Conservation (phyloP, 2,888 invertebrate species). For the Xestia rhomboidea region DNA sequence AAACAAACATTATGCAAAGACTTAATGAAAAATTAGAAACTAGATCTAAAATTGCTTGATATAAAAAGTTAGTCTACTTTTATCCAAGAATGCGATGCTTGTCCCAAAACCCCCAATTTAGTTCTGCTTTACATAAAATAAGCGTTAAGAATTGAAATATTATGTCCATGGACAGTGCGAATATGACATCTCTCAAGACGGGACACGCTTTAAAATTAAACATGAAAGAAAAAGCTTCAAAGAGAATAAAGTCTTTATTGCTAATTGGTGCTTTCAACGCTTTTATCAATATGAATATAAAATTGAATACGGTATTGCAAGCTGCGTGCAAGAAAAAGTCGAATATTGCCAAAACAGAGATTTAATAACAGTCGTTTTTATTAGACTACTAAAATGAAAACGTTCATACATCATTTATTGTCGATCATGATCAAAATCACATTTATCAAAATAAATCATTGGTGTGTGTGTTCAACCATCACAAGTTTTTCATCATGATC, state of each 20-base stretch:
- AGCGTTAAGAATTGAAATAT: slow-evolving; percentile 24
- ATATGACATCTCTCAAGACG: slow-evolving; percentile 12
- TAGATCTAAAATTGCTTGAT: slow-evolving; percentile 73
- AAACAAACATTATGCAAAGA: slow-evolving; percentile 58
- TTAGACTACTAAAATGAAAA: background rate
- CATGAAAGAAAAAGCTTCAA: slow-evolving; percentile 42
- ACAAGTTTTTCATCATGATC: slow-evolving; percentile 5
- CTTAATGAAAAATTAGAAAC: slow-evolving; percentile 61
- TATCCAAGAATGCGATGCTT: slow-evolving; percentile 84
- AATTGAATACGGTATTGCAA: slow-evolving; percentile 7
- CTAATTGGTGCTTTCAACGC: slow-evolving; percentile 64
- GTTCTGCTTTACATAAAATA: slow-evolving; percentile 69
- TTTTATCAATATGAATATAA: slow-evolving; percentile 47
- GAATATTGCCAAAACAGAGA: background rate
- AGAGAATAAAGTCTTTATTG: slow-evolving; percentile 46
- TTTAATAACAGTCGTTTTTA: background rate
- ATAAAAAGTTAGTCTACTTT: slow-evolving; percentile 65
- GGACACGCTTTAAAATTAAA: slow-evolving; percentile 46
- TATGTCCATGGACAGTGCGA: slow-evolving; percentile 2
- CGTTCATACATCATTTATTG: background rate
- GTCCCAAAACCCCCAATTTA: slow-evolving; percentile 73
- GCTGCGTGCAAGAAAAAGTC: background rate
- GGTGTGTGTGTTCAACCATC: slow-evolving; percentile 6
- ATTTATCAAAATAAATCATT: background rate
- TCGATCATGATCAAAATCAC: background rate